Conservation (phyloP, 2,888 invertebrate species). For the Brenthis hecate region DNA sequence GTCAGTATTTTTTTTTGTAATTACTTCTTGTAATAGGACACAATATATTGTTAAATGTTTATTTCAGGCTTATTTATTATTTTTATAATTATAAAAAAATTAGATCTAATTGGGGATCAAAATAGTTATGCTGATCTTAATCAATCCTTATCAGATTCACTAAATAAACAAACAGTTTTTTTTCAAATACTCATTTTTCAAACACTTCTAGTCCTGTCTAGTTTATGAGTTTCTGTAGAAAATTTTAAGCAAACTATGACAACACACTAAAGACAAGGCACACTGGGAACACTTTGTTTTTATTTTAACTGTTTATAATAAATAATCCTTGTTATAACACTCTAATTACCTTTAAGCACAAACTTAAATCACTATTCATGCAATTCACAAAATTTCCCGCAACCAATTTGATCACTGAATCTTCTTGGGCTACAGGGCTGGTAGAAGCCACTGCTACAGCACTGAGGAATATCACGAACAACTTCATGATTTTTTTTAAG, state of each 20-base stretch:
- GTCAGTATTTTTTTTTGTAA: background rate
- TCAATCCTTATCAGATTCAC: too few relatives aligned
- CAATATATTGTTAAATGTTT: too few relatives aligned
- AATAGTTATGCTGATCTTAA: too few relatives aligned
- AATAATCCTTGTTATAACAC: constrained; percentile 24
- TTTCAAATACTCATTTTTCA: too few relatives aligned
- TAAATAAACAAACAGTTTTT: too few relatives aligned
- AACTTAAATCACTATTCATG: constrained; percentile 69
- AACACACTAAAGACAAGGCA: background rate
- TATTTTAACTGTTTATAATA: constrained; percentile 9
- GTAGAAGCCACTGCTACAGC: constrained; percentile 57
- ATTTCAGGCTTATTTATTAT: too few relatives aligned
- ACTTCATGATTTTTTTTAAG: constrained; percentile 61
- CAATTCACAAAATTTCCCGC: constrained; percentile 68
- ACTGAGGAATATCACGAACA: constrained; percentile 62
- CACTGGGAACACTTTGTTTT: constrained; percentile 14
- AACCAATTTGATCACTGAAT: constrained; percentile 61
- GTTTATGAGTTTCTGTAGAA: background rate
- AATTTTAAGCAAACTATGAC: background rate
- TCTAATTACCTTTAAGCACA: constrained; percentile 70
- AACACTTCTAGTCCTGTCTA: too few relatives aligned
- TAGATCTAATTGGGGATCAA: too few relatives aligned
- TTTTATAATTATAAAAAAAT: too few relatives aligned
- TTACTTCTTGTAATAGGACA: too few relatives aligned
- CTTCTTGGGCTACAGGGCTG: constrained; percentile 62